Conservation (phyloP, 2,113 vertebrate species). For the Hypanus sabinus region DNA sequence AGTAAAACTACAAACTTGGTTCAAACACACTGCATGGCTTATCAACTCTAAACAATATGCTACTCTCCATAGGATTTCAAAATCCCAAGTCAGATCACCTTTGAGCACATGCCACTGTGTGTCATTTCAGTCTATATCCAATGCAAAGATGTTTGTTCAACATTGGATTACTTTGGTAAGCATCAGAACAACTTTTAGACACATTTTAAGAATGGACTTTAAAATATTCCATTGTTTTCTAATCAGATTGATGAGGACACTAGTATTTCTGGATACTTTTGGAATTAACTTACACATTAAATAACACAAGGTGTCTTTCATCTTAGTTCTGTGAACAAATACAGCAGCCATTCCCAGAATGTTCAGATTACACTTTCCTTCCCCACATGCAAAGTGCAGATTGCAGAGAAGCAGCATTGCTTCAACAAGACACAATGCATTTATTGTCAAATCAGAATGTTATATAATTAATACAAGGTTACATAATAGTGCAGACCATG, state of each 20-base stretch:
- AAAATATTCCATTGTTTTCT: background rate
- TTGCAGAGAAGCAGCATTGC: background rate
- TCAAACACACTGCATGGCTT: background rate
- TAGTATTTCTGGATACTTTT: background rate
- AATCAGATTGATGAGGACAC: background rate
- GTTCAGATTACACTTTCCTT: background rate
- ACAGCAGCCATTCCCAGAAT: background rate
- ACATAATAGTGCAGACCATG: conserved; percentile 47
- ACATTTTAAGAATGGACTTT: background rate
- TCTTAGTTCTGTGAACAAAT: background rate
- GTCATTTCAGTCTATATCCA: background rate
- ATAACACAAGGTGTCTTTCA: background rate
- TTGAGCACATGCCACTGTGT: background rate
- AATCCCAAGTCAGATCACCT: too few relatives aligned
- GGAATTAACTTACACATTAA: conserved; percentile 12
- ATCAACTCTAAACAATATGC: background rate
- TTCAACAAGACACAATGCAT: conserved; percentile 43
- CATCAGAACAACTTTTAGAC: background rate
- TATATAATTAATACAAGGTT: conserved; percentile 40
- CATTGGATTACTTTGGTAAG: background rate
- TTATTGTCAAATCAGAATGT: conserved; percentile 44
- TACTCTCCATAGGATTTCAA: background rate
- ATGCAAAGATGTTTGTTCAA: background rate
- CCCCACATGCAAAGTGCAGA: background rate
- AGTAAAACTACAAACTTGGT: background rate